phyloP scores from a whole-genome alignment of 2,113 vertebrate genomes.

The Oceanites oceanicus region DNA sequence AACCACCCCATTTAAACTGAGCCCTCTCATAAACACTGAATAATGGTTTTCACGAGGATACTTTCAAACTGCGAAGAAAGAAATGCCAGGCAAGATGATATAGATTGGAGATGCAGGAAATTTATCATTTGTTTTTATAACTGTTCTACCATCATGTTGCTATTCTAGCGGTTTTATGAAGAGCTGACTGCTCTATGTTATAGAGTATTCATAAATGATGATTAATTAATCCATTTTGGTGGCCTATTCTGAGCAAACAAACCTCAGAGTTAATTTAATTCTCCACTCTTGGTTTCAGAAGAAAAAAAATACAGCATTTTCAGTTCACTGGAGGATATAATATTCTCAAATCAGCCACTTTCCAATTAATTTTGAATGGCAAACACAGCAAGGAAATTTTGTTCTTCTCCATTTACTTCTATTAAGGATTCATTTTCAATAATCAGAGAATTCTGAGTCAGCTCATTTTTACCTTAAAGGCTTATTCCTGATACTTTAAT shows the following conservation, averaged over 20 bases:
- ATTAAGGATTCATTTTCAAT: conserved; percentile 70
- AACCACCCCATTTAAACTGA: not conserved
- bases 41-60: not conserved
- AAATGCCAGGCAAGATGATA: not conserved
- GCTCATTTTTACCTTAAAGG: conserved; percentile 64
- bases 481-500: conserved; percentile 53
- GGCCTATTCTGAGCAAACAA: conserved; percentile 48
- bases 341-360: conserved; percentile 55
- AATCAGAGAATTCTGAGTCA: conserved; percentile 68
- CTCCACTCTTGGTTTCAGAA: conserved; percentile 19
- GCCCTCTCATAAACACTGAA: not conserved
- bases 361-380: conserved; percentile 63
- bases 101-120: not conserved
- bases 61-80: not conserved
- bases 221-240: conserved; percentile 62
- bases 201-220: conserved; percentile 45
- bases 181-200: conserved; percentile 11
- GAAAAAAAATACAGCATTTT: not conserved
- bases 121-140: conserved; percentile 11
- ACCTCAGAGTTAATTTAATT: conserved; percentile 59
- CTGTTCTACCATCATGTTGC: conserved; percentile 18
- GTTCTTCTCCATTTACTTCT: conserved; percentile 62
- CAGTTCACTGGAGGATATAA: conserved; percentile 41
- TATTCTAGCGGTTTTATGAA: conserved; percentile 44
- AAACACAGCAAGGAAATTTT: not conserved